Conservation (phyloP, 2,113 vertebrate species). For the Syngnathus floridae region DNA sequence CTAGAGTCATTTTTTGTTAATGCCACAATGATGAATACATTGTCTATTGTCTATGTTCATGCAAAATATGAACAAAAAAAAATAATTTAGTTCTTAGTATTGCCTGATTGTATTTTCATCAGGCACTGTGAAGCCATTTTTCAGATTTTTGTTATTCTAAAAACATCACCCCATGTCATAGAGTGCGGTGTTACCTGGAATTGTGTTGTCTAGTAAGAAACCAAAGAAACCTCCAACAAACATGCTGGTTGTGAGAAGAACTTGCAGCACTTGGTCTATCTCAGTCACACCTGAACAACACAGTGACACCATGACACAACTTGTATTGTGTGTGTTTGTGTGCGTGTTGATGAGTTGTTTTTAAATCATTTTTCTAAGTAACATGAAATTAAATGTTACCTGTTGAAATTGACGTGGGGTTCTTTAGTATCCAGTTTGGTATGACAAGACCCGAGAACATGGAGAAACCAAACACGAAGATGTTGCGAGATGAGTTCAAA, state of each 20-base stretch:
- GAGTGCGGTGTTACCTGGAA: conserved; percentile 77
- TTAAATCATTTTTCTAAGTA: neutral
- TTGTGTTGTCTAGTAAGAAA: conserved; percentile 89
- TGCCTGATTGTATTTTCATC: too few species aligned
- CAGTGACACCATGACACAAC: neutral
- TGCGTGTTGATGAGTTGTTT: neutral
- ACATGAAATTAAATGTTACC: conserved; percentile 60
- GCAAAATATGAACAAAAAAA: too few species aligned
- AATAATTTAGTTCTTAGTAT: too few species aligned
- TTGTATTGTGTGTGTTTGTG: too few species aligned
- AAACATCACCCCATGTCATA: too few species aligned
- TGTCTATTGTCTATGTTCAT: too few species aligned
- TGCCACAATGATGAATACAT: too few species aligned
- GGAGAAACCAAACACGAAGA: conserved; percentile 95
- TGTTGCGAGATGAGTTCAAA: conserved; percentile 94
- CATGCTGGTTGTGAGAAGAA: conserved; percentile 92
- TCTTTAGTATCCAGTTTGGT: conserved; percentile 85
- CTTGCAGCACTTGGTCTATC: conserved; percentile 86
- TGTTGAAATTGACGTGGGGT: conserved; percentile 73
- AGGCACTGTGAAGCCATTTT: neutral
- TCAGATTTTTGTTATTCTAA: neutral
- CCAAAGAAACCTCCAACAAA: conserved; percentile 91
- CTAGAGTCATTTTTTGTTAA: too few species aligned
- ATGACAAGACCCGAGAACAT: conserved; percentile 82
- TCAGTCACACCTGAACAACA: conserved; percentile 74